Base-by-base conservation (phyloP, 37 sponge, comb jelly and placozoan species). In the Beroe forskalii region DNA sequence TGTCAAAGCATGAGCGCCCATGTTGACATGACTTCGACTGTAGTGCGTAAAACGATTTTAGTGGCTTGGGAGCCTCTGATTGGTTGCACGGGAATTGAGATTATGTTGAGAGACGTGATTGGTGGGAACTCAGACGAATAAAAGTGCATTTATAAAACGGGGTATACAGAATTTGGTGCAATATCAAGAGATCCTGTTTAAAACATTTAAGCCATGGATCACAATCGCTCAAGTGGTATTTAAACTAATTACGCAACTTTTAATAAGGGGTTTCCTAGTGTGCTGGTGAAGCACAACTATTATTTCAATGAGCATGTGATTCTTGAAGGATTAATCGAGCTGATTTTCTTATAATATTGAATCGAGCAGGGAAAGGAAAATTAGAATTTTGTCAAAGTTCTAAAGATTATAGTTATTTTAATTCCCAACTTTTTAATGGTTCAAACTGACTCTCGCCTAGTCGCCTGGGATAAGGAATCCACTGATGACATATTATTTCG, bases 21-120 rank as follows among this genome's bases (percentile, higher is more conserved):
- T 63, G 66, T 63, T 63, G 66, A 63, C 66, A 63, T 63, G 66
- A 19, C 66, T 63, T 6, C 40, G 75, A 30, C 75, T 72, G 75
- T 72, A 72, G 75, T 72, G 75, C 75, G 66, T 63, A 63, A 63
- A 63, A 63, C 25, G 66, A 30, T 63, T 63, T n/a, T 20, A 30
- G 66, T 63, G 66, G 66, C 23, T 24, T 9, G 17, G 66, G 25
- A 30, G 2, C 14, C 14, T 20, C 28, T 20, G 66, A 63, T 63
- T 63, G 66, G 66, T 19, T 3, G 25, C 20, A 19, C 4, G 25
- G 25, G 66, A 63, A 28, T 63, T 24, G 66, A 30, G 25, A 63
- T 63, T 63, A 63, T 63, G 14, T 3, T 4, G 66, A 30, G 25
- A 30, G n/a, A 63, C 25, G 23, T 63, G 66, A 63, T 63, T 63